A percentile compares a stretch with the other conserved stretches of the same genome.
Conservation (phyloP, 2,113 vertebrate species). For the Ceyx margarethae region DNA sequence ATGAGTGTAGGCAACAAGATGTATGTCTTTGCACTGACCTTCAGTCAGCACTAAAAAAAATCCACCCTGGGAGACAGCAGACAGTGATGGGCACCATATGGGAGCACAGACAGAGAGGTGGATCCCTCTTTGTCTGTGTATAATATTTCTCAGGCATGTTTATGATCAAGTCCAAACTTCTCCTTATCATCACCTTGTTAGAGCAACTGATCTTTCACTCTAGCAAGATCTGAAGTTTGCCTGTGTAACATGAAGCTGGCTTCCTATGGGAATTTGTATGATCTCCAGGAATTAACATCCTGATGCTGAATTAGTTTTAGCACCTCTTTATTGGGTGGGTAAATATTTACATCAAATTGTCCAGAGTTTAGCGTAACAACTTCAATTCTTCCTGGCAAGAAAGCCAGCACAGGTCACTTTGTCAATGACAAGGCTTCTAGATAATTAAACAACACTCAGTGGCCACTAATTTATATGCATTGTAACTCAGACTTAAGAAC, state of each 20-base stretch:
- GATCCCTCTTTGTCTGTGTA: not conserved
- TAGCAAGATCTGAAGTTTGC: not conserved
- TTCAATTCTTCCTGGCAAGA: conserved; percentile 51
- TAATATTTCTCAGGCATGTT: not conserved
- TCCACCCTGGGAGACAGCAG: not conserved
- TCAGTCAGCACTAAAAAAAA: not conserved
- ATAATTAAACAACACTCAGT: conserved; percentile 65
- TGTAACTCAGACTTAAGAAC: conserved; percentile 59
- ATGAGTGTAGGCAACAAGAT: not conserved
- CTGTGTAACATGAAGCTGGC: not conserved
- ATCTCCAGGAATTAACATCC: conserved; percentile 49
- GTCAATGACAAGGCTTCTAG: conserved; percentile 38
- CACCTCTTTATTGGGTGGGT: conserved; percentile 41
- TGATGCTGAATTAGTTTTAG: conserved; percentile 36
- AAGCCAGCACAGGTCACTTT: conserved; percentile 21
- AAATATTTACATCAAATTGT: conserved; percentile 62
- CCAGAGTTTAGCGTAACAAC: conserved; percentile 53
- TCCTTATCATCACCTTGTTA: not conserved
- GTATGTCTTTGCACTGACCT: not conserved
- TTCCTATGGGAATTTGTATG: not conserved
- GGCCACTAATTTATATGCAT: conserved; percentile 53
- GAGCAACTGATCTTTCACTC: not conserved
- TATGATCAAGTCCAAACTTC: not conserved
- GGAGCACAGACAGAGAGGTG: not conserved
- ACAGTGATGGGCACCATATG: not conserved